Conservation (phyloP, 2,888 invertebrate species). For the Dolichopus griseipennis region DNA sequence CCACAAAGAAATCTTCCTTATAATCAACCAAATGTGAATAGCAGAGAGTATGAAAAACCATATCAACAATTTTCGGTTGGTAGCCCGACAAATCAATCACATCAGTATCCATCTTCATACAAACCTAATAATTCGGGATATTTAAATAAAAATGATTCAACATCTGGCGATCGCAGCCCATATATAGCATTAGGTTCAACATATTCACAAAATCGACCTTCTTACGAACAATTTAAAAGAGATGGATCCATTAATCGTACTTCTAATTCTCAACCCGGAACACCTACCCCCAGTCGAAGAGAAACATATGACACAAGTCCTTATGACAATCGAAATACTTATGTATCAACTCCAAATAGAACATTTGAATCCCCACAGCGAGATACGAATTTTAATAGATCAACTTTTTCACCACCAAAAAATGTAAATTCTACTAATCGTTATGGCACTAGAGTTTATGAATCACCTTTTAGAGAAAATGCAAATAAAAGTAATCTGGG, state of each 20-base stretch:
- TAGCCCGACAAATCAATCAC: neutral
- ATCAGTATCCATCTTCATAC: neutral
- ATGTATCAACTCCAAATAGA: neutral
- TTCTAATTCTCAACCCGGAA: neutral
- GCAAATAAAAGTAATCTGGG: neutral
- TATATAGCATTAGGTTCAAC: constrained; percentile 4
- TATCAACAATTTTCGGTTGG: neutral
- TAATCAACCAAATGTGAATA: neutral
- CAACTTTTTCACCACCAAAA: neutral
- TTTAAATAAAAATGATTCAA: neutral
- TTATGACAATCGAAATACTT: neutral
- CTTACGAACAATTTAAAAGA: neutral
- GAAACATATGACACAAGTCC: neutral
- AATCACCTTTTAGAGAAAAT: neutral
- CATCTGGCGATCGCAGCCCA: neutral
- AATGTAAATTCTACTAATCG: neutral
- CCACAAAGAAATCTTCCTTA: neutral
- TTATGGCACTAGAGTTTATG: neutral
- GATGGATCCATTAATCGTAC: neutral
- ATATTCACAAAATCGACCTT: neutral
- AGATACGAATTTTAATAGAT: neutral
- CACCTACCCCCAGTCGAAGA: neutral
- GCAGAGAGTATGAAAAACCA: neutral
- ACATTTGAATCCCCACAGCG: neutral
- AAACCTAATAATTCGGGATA: neutral